These are phyloP conservation scores for Spodoptera littoralis DNA, from an alignment of 2,888 invertebrate species.

Conservation along the genomic window DNA sequence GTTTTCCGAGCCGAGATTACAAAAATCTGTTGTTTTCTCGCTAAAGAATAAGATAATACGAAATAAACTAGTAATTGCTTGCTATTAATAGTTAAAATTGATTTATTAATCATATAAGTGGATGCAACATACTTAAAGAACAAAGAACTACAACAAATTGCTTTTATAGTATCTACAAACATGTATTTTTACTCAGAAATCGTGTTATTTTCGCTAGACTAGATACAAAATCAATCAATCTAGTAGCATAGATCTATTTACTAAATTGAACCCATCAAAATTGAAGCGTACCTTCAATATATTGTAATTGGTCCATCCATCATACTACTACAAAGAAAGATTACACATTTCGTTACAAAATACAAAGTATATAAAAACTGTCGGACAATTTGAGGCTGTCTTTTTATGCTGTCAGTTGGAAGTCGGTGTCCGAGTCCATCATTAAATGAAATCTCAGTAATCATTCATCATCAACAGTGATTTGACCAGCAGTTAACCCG, in stretches of 20 bases:
- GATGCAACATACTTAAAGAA: no score
- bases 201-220: slow-evolving; percentile 1
- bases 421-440: slow-evolving; percentile 74
- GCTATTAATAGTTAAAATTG: no score
- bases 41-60: slow-evolving; percentile 8
- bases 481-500: slow-evolving; percentile 81
- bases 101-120: no score
- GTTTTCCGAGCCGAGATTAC: slow-evolving; percentile 14
- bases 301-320: slow-evolving; percentile 60
- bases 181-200: not conserved
- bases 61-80: not conserved
- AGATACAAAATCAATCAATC: slow-evolving; percentile 40
- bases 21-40: slow-evolving; percentile 29
- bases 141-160: no score
- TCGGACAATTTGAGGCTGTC: slow-evolving; percentile 65
- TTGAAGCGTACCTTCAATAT: slow-evolving; percentile 55
- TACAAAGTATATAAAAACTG: slow-evolving; percentile 59
- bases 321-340: slow-evolving; percentile 65
- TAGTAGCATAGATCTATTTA: slow-evolving; percentile 44
- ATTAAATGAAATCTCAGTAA: slow-evolving; percentile 86
- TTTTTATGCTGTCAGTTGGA: slow-evolving; percentile 78
- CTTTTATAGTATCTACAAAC: no score
- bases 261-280: slow-evolving; percentile 58
- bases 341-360: slow-evolving; percentile 77
- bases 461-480: slow-evolving; percentile 86